phyloP scores from a whole-genome alignment of 2,797 vertebrate genomes.

The Micropoecilia bifurca region DNA sequence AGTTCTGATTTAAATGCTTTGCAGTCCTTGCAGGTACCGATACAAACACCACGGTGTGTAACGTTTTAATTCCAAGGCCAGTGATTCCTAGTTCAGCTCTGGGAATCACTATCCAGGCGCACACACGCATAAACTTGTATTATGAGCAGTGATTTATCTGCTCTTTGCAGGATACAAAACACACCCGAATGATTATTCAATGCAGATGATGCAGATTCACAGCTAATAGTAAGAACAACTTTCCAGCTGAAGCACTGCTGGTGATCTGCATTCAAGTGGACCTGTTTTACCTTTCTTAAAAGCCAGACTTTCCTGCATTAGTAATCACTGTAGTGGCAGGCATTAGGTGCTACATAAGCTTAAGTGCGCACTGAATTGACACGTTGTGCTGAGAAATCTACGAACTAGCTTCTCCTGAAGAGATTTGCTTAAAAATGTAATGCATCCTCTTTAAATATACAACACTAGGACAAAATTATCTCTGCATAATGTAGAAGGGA shows the following conservation, averaged over 20 bases:
- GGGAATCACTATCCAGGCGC: conserved; percentile 37
- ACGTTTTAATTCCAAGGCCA: conserved; percentile 65
- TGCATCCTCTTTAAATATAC: conserved; percentile 35
- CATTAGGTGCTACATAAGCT: conserved; percentile 52
- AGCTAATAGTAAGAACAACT: conserved; percentile 36
- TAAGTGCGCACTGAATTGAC: conserved; percentile 38
- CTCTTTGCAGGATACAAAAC: conserved; percentile 25
- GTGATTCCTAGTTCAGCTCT: conserved; percentile 41
- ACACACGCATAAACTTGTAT: conserved; percentile 16
- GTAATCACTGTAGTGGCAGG: conserved; percentile 49
- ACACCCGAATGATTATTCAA: conserved; percentile 41
- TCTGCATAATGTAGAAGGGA: conserved; percentile 36
- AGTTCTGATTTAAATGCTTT: conserved; percentile 31
- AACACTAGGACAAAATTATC: conserved; percentile 44
- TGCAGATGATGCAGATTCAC: conserved; percentile 32
- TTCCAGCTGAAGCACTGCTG: conserved; percentile 23
- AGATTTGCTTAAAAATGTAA: conserved; percentile 35
- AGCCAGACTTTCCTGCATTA: conserved; percentile 31
- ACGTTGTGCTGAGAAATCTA: conserved; percentile 45
- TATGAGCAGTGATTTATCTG: conserved; percentile 43
- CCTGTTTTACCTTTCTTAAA: conserved; percentile 30
- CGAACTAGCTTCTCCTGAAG: conserved; percentile 28
- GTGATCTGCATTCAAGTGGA: conserved; percentile 41
- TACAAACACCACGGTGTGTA: conserved; percentile 33
- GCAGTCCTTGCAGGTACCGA: conserved; percentile 32